A percentile compares a stretch with the other conserved stretches of the same genome.
Conservation (phyloP, 2,888 invertebrate species). For the Eudasyphora cyanicolor region DNA sequence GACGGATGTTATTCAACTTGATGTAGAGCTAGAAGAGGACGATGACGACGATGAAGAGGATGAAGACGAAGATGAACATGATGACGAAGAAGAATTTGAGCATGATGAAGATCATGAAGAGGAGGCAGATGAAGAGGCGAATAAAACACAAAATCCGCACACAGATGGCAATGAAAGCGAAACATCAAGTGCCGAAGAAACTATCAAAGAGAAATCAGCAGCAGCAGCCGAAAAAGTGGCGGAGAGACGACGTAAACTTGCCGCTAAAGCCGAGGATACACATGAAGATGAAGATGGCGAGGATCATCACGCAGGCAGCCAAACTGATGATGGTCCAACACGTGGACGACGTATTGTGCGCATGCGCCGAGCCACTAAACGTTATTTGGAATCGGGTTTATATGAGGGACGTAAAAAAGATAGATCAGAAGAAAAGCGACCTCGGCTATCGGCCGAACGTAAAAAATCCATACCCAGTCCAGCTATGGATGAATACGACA, state of each 20-base stretch:
- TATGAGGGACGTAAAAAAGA: background rate
- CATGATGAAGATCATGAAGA: constrained; percentile 2
- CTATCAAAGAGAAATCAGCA: background rate
- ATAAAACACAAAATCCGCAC: constrained; percentile 30
- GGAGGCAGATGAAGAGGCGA: background rate
- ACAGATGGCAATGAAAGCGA: constrained; percentile 24
- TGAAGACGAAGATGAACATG: background rate
- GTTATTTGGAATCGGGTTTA: background rate
- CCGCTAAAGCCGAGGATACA: background rate
- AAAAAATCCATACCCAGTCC: background rate
- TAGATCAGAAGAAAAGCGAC: constrained; percentile 49
- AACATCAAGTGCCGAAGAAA: constrained; percentile 56
- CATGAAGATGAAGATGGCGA: constrained; percentile 18
- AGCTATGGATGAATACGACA: background rate
- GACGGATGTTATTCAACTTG: constrained; percentile 48
- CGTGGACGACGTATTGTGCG: background rate
- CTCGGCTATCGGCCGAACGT: constrained; percentile 24
- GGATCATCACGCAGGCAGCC: background rate
- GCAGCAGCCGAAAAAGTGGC: background rate
- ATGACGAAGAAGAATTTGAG: background rate
- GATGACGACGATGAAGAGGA: background rate
- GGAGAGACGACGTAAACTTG: background rate
- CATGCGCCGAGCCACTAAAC: background rate
- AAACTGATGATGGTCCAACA: background rate
- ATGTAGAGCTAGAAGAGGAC: constrained; percentile 4